These are phyloP conservation scores for Dreissena polymorpha DNA, from an alignment of 1,140 invertebrate species.

Conservation along the genomic window DNA sequence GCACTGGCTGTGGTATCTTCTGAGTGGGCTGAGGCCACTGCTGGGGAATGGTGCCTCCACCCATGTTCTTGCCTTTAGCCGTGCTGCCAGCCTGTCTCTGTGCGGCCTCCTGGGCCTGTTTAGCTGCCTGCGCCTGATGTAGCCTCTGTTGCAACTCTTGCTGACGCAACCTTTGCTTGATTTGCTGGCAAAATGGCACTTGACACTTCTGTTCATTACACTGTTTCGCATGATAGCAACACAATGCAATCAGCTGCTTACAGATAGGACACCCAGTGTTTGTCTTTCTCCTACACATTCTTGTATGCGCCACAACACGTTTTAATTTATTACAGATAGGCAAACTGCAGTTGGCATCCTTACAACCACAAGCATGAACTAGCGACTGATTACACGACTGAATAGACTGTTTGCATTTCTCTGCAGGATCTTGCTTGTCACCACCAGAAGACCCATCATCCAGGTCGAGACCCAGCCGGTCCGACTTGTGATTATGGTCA, in stretches of 20 bases:
- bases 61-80: constrained; percentile 58
- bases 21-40: constrained; percentile 49
- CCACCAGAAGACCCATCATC: constrained; percentile 95
- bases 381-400: constrained; percentile 98
- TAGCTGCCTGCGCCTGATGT: constrained; percentile 93
- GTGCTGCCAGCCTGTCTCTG: constrained; percentile 57
- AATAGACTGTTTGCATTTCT: constrained; percentile 95
- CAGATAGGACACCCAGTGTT: constrained; percentile 98
- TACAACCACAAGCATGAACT: constrained; percentile 97
- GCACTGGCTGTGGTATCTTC: constrained; percentile 47
- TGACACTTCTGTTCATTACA: constrained; percentile 95
- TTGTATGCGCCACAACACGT: constrained; percentile 97
- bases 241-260: constrained; percentile 98
- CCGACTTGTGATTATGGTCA: constrained; percentile 98
- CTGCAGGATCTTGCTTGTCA: constrained; percentile 86
- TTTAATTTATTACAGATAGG: constrained; percentile 99
- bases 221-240: constrained; percentile 99
- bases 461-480: constrained; percentile 96
- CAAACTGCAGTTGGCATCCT: constrained; percentile 98
- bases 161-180: constrained; percentile 98
- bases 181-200: constrained; percentile 98
- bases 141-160: constrained; percentile 96
- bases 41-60: constrained; percentile 59
- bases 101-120: constrained; percentile 95
- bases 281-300: constrained; percentile 95